Evolutionary conservation across 2,797 vertebrate species (phyloP).

Genomic region (Buceros bicornis): DNA sequence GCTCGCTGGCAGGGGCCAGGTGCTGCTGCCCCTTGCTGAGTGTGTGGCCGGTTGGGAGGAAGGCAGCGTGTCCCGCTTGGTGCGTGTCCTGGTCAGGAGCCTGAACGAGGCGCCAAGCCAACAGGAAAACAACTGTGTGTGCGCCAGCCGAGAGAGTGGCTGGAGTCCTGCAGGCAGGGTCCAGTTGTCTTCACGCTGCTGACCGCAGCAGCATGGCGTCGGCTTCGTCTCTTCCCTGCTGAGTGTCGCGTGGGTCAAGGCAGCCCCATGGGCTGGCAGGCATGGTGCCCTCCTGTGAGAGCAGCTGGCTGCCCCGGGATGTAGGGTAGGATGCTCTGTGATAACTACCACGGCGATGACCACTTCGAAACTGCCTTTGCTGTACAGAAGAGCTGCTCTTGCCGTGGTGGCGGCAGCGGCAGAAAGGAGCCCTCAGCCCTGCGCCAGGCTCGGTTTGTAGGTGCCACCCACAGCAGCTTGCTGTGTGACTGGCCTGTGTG

Average conservation of each 20-base stretch:
- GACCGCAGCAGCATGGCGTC: background rate
- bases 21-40: no score
- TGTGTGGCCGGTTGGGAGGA: no score
- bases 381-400: background rate
- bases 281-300: background rate
- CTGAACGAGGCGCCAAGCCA: background rate
- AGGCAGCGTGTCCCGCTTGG: no score
- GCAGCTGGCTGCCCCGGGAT: background rate
- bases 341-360: background rate
- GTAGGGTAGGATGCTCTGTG: background rate
- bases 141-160: background rate
- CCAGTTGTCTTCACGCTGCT: background rate
- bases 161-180: background rate
- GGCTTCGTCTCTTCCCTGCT: background rate
- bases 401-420: background rate
- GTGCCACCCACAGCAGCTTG: background rate
- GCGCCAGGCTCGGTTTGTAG: background rate
- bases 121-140: background rate
- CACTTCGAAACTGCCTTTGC: background rate
- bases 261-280: background rate
- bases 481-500: background rate
- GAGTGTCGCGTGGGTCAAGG: accelerated
- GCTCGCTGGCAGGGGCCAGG: accelerated
- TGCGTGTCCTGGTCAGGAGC: background rate
- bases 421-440: background rate